Percentiles rank a stretch among this genome's conserved stretches.
These are phyloP conservation scores for Drosophila ambigua DNA, from an alignment of 1,140 invertebrate genomes.

Conservation along the genomic window DNA sequence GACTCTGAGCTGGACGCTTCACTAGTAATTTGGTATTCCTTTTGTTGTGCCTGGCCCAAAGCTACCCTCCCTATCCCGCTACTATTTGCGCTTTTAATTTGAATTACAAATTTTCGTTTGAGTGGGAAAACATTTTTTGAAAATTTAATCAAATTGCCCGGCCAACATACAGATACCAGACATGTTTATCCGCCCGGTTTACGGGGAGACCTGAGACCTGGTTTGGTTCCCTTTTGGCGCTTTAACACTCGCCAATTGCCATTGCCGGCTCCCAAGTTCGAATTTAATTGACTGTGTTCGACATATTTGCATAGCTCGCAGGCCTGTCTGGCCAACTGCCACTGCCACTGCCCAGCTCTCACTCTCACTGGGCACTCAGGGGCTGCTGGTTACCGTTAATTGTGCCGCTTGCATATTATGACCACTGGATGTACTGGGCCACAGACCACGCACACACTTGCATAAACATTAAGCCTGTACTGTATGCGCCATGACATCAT, in stretches of 20 bases:
- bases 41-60: conserved; percentile 58
- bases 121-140: conserved; percentile 38
- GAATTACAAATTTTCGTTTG: conserved; percentile 78
- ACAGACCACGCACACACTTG: conserved; percentile 16
- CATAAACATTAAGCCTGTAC: conserved; percentile 36
- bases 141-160: conserved; percentile 75
- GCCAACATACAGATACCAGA: conserved; percentile 38
- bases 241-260: conserved; percentile 57
- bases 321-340: conserved; percentile 16
- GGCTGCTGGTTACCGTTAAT: conserved; percentile 53
- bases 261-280: conserved; percentile 50
- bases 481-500: conserved; percentile 51
- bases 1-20: conserved; percentile 57
- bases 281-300: conserved; percentile 79
- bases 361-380: neutral
- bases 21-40: conserved; percentile 79
- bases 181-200: conserved; percentile 51
- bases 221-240: conserved; percentile 38
- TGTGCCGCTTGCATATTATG: conserved; percentile 73
- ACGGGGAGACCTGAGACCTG: conserved; percentile 43
- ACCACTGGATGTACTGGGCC: conserved; percentile 51
- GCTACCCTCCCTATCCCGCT: neutral
- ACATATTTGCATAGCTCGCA: conserved; percentile 46
- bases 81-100: conserved; percentile 81
- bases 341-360: neutral